A percentile compares a stretch with the other conserved stretches of the same genome.
These are phyloP conservation scores for human DNA, from an alignment of 2,113 vertebrate species.

Conservation along the genomic window GRCh38 chr6:142705501-142706000, in stretches of 20 bases:
- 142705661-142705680: background rate
- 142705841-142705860: background rate
- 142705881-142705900: background rate
- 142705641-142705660: background rate
- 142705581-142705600: background rate
- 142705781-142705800: background rate
- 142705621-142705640: background rate
- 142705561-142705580: background rate
- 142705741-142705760: background rate
- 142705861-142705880: background rate
- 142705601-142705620: background rate
- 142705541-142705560: background rate
- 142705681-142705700: background rate
- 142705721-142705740: background rate
- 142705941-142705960: background rate
- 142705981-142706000: background rate
- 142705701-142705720: background rate
- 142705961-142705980: background rate
- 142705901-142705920: background rate
- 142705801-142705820: background rate
- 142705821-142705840: background rate
- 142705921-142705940: background rate
- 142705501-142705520: background rate
- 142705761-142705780: background rate
- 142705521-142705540: background rate